Evolutionary conservation across 2,888 invertebrate species (phyloP), one percentile per base, ranked within the genome.

Genomic region (Caenorhabditis parvicauda): DNA sequence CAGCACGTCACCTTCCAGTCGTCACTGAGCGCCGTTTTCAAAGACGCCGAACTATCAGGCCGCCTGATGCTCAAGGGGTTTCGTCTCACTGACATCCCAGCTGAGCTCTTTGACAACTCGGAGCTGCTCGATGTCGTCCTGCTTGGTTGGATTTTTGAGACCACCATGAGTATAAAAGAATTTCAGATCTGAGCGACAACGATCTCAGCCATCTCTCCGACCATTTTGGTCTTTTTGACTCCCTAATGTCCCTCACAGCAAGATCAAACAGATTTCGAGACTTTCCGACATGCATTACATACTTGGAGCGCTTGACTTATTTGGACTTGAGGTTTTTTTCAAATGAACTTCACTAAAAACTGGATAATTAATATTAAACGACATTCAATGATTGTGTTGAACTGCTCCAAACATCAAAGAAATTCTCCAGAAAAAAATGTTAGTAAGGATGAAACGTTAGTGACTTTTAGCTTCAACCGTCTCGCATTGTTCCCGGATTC

Each of bases 171-270:
- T 17, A 28, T 22, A n/a, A n/a, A 43, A 22, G 24, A 46, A 24
- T 58, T 69, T 38, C 62, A 70, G 70, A 70, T 55, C 49, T 70
- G 35, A 62, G 63, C 49, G 64, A 57, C 51, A 70, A 70, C 37
- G 62, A 60, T 14, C 42, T 70, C 29, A 46, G 58, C 14, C 61
- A 59, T 35, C 43, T 70, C 9, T 67, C 70, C 19, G 60, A 48
- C 37, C 63, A 65, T 45, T 58, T 63, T 43, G 44, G 54, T 48
- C 39, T 27, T 24, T 59, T 58, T 46, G 63, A 63, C 52, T 63
- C 58, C 44, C 55, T 63, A 50, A 63, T 58, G 54, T 58, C 63
- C n/a, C 58, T 49, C 22, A 54, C 58, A 37, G 58, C 55, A 44
- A 45, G 49, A 44, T 54, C 54, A 43, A 63, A 63, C 51, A 56